Evolutionary conservation across 2,113 vertebrate genomes (phyloP).

Genomic region (Misgurnus anguillicaudatus): DNA sequence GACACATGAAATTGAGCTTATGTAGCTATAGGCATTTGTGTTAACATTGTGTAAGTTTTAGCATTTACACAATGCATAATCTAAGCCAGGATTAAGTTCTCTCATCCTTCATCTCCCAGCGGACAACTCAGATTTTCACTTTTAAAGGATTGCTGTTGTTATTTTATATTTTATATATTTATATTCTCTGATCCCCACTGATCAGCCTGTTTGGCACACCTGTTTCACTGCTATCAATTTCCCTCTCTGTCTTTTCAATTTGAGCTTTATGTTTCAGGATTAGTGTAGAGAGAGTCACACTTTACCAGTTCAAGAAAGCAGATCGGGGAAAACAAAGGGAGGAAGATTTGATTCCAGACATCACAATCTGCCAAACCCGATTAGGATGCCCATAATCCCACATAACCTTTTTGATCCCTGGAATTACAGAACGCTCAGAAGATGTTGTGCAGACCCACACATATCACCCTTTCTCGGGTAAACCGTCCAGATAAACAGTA

Average conservation of each 20-base stretch:
- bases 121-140: constrained; percentile 10
- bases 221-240: background rate
- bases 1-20: too few relatives aligned
- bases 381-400: constrained; percentile 24
- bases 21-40: too few relatives aligned
- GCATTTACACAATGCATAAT: too few relatives aligned
- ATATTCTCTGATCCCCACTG: background rate
- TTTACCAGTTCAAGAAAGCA: background rate
- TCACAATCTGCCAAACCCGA: background rate
- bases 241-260: background rate
- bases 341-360: constrained; percentile 8
- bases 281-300: background rate
- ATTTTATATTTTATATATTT: background rate
- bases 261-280: constrained; percentile 2
- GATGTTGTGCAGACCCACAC: background rate
- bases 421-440: background rate
- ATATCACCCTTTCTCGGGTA: background rate
- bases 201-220: constrained; percentile 9
- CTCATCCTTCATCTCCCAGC: background rate
- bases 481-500: background rate
- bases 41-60: too few relatives aligned
- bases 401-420: background rate
- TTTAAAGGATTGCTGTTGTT: background rate
- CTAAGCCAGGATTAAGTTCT: background rate
- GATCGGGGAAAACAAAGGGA: background rate